Evolutionary conservation across 2,888 invertebrate species (phyloP).

Genomic region (Iphiclides podalirius): DNA sequence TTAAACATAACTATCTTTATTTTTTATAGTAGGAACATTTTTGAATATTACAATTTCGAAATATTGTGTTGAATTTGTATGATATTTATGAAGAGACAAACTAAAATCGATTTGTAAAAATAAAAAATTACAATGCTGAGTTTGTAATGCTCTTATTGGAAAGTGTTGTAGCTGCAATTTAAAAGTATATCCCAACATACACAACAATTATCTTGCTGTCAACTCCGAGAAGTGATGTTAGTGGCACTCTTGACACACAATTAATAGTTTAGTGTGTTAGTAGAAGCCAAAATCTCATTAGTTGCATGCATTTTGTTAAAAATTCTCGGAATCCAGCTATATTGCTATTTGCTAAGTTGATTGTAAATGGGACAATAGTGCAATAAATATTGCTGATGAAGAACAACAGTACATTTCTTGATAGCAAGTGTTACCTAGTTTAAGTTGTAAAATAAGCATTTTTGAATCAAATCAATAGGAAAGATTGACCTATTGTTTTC

Average conservation of each 20-base stretch:
- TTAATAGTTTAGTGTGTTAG: constrained; percentile 15
- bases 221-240: constrained; percentile 19
- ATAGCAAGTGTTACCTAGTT: background rate
- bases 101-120: no score
- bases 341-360: background rate
- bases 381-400: background rate
- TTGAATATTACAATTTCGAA: background rate
- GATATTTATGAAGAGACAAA: no score
- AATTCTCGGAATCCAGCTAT: constrained; percentile 8
- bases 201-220: no score
- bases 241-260: constrained; percentile 3
- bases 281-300: constrained; percentile 14
- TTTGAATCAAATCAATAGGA: background rate
- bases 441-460: background rate
- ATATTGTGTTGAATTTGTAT: no score
- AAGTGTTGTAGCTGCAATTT: no score
- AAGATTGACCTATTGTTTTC: background rate
- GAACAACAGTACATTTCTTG: background rate
- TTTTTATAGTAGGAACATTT: background rate
- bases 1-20: background rate
- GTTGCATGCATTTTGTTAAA: constrained; percentile 13
- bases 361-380: background rate
- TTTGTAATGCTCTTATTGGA: no score
- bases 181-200: no score
- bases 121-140: no score